phyloP scores from a whole-genome alignment of 1,140 invertebrate species.

The Marisa cornuarietis region DNA sequence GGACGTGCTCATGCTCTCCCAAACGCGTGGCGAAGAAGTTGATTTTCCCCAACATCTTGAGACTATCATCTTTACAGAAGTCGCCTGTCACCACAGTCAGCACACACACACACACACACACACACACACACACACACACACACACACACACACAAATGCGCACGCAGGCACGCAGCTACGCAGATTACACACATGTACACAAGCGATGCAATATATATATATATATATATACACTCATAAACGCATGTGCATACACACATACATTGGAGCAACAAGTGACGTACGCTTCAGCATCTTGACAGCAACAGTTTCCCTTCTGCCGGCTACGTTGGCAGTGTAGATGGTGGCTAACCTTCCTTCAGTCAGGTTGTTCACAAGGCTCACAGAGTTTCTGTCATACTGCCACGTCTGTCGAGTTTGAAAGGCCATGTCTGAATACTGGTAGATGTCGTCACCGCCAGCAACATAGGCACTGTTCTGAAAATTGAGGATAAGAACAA shows the following conservation, averaged over 20 bases:
- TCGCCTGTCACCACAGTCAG: not conserved
- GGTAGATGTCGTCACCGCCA: constrained; percentile 11
- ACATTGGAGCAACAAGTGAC: not conserved
- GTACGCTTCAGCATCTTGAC: constrained; percentile 40
- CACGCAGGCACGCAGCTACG: no score
- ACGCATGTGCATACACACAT: no score
- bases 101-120: no score
- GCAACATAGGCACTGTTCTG: constrained; percentile 22
- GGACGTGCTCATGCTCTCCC: constrained; percentile 42
- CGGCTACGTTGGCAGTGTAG: constrained; percentile 27
- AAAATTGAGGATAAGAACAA: not conserved
- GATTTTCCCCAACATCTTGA: constrained; percentile 53
- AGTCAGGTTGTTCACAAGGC: constrained; percentile 22
- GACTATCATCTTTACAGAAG: constrained; percentile 33
- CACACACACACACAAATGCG: no score
- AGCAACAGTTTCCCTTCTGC: constrained; percentile 15
- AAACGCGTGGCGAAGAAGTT: constrained; percentile 47
- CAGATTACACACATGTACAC: no score
- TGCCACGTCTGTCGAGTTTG: constrained; percentile 27
- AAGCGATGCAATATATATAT: no score
- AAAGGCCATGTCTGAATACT: constrained; percentile 32
- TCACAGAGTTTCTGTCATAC: constrained; percentile 18
- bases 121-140: no score
- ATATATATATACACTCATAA: no score
- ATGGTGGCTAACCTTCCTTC: constrained; percentile 39